Conservation (phyloP, 2,888 invertebrate genomes). For the Apoda limacodes region DNA sequence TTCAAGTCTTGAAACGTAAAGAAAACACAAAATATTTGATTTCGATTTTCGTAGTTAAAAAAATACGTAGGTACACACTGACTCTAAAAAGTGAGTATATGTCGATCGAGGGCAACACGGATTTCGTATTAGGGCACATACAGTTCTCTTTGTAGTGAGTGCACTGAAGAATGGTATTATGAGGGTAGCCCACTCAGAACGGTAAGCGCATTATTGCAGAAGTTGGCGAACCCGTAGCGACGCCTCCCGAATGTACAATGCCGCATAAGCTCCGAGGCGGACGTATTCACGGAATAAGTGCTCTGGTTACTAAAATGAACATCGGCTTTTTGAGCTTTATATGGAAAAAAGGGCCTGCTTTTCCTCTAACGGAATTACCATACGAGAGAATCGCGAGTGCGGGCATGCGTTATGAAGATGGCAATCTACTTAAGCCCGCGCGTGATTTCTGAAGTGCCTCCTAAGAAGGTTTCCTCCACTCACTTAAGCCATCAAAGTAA, state of each 20-base stretch:
- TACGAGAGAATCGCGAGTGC: conserved; percentile 27
- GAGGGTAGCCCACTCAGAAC: conserved; percentile 46
- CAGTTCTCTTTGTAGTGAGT: conserved; percentile 39
- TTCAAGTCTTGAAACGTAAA: no score
- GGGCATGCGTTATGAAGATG: conserved; percentile 23
- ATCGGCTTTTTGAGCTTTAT: conserved; percentile 47
- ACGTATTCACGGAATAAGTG: conserved; percentile 51
- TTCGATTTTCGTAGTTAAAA: no score
- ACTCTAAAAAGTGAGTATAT: no score
- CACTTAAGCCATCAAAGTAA: conserved; percentile 22
- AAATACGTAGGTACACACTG: no score
- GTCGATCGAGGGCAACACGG: no score
- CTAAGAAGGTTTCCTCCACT: conserved; percentile 23
- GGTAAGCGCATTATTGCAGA: conserved; percentile 63
- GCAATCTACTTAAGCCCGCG: conserved; percentile 1
- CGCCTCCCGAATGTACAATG: conserved; percentile 58
- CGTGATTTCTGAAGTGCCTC: conserved; percentile 25
- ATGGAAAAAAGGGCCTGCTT: conserved; percentile 38
- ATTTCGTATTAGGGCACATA: conserved; percentile 56
- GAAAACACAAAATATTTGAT: no score
- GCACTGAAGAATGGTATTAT: conserved; percentile 53
- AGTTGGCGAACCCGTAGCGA: conserved; percentile 34
- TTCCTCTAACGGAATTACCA: conserved; percentile 39
- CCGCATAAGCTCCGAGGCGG: conserved; percentile 45
- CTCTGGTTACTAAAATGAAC: conserved; percentile 51